Conservation (phyloP, 2,113 vertebrate species). For the Illadopsis cleaveri region DNA sequence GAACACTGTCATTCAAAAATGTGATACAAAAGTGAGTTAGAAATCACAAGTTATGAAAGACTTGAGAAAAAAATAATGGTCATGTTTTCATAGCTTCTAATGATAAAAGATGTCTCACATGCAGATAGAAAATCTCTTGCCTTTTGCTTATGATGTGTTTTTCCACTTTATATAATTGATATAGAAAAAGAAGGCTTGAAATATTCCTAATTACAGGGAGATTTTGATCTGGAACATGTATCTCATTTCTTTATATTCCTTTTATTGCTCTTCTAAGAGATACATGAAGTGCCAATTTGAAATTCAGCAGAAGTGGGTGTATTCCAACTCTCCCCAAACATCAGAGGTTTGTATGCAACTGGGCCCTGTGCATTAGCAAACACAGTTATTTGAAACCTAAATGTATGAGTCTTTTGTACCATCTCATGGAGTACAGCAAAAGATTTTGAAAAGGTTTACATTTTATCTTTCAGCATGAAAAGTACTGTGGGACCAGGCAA, state of each 20-base stretch:
- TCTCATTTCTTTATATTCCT: conserved; percentile 21
- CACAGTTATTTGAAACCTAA: not conserved
- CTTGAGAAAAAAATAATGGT: conserved; percentile 1
- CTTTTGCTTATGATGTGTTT: conserved; percentile 17
- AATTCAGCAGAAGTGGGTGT: not conserved
- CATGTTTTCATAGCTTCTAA: not conserved
- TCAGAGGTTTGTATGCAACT: not conserved
- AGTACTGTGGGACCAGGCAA: fast-evolving
- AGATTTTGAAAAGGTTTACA: not conserved
- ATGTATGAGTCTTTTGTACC: not conserved
- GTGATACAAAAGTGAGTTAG: conserved; percentile 40
- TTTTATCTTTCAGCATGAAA: not conserved
- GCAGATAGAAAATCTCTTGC: conserved; percentile 31
- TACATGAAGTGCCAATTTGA: not conserved
- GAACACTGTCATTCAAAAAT: conserved; percentile 32
- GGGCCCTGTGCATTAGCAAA: not conserved
- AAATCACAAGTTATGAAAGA: conserved; percentile 16
- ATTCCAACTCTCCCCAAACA: not conserved
- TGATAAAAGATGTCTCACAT: not conserved
- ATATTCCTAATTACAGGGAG: conserved; percentile 57
- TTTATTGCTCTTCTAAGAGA: conserved; percentile 32
- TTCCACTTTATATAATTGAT: conserved; percentile 24
- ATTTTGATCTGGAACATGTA: conserved; percentile 41
- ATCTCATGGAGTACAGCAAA: not conserved
- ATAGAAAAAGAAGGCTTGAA: conserved; percentile 39